Evolutionary conservation across 2,888 invertebrate species (phyloP), one percentile per base, ranked within the genome.

Genomic region (Megastigmus dorsalis): DNA sequence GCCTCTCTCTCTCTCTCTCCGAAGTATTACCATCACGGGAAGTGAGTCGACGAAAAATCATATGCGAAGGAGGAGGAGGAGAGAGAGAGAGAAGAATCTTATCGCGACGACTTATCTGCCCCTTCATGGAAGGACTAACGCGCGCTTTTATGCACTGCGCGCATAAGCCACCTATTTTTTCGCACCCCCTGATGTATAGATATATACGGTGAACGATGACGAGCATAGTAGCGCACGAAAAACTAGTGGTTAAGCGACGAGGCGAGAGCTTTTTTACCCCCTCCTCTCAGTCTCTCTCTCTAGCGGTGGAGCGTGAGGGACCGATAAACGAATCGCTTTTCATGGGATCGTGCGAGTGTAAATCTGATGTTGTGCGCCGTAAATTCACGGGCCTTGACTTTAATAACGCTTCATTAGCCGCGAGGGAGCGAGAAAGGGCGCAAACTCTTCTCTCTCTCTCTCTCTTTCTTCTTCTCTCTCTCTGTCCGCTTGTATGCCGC

Each of bases 331-430:
- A 71, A 55, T 63, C 71, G 65, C 71, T 71, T 62, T 71, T 65
- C 71, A 57, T 65, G 71, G 30, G 60, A 62, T 70, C 62, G 52
- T 23, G 55, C 63, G 65, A 71, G 65, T 65, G 57, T 71, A 71
- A 71, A 71, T 71, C 71, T 65, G 65, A 71, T 65, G 63, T 65
- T 57, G 57, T 41, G 50, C 57, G 71, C 55, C 73, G 73, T 73
- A 73, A 73, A 73, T 73, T 73, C 73, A 73, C 60, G 62, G 73
- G 67, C 26, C 73, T 62, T 45, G 67, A 67, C 67, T 67, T 72
- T 73, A 73, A 73, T 73, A 67, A 73, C 73, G 73, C 67, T 73
- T 73, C 67, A 73, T 73, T 73, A 73, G 67, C 66, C 48, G 45
- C 54, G 28, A n/a, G n/a, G n/a, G n/a, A n/a, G n/a, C n/a, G n/a